Percentiles rank a stretch among this genome's conserved stretches.
phyloP scores from a whole-genome alignment of 1,140 invertebrate species.

The Tribolium madens region DNA sequence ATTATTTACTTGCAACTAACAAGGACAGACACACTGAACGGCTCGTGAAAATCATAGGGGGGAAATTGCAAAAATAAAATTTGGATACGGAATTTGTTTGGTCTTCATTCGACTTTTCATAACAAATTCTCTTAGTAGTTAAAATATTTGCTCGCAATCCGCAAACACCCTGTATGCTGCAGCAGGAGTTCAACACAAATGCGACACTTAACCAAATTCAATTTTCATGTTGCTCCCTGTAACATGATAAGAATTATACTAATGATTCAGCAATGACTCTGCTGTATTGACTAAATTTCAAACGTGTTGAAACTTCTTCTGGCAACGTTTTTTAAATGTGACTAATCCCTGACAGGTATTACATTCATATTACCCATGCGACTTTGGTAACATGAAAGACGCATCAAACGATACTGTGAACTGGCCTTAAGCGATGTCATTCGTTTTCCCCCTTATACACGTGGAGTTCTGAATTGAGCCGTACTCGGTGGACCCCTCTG shows the following conservation, averaged over 20 bases:
- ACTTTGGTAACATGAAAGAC: constrained; percentile 26
- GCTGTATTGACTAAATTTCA: neutral
- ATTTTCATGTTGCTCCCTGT: constrained; percentile 8
- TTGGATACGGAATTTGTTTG: too few species aligned
- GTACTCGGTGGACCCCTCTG: constrained; percentile 22
- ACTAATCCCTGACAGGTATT: constrained; percentile 21
- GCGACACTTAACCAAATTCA: neutral
- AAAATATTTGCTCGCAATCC: too few species aligned
- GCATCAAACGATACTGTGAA: constrained; percentile 30
- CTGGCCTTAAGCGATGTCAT: constrained; percentile 32
- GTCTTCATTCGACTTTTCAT: too few species aligned
- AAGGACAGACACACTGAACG: too few species aligned
- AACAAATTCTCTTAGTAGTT: too few species aligned
- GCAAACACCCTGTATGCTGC: too few species aligned
- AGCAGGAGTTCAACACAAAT: neutral
- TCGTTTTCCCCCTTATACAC: constrained; percentile 32
- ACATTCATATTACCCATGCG: constrained; percentile 13
- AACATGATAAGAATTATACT: constrained; percentile 10
- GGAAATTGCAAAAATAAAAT: too few species aligned
- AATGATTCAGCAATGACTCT: neutral
- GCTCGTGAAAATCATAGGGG: too few species aligned
- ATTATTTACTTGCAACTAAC: too few species aligned
- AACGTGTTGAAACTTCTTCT: neutral
- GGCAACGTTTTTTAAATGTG: neutral
- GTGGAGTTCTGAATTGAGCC: constrained; percentile 40